Conservation (phyloP, 2,888 invertebrate genomes). For the Zaprionus bogoriensis region DNA sequence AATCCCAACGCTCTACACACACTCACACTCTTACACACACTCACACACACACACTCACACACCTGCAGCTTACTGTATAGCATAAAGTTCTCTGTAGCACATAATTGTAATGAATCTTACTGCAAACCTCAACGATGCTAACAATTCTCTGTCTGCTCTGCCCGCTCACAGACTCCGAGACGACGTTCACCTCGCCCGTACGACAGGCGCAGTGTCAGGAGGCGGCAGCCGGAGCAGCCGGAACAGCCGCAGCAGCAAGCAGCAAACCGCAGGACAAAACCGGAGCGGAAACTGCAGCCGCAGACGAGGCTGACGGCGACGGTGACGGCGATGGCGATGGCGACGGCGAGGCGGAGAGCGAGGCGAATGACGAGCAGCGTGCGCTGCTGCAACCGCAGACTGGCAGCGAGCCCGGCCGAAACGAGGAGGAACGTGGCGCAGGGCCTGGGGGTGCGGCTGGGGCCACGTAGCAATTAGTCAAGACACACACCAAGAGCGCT, state of each 20-base stretch:
- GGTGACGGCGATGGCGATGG: conserved; percentile 27
- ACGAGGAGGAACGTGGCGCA: conserved; percentile 2
- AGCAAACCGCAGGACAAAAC: conserved; percentile 28
- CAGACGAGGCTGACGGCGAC: not conserved
- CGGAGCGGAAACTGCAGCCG: not conserved
- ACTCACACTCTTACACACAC: conserved; percentile 9
- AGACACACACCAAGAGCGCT: conserved; percentile 61
- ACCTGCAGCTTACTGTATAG: conserved; percentile 61
- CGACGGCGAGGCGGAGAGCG: conserved; percentile 61
- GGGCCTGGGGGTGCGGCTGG: conserved; percentile 54
- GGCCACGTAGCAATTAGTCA: conserved; percentile 81
- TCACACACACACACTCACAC: conserved; percentile 13
- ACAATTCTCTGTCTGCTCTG: too few species aligned
- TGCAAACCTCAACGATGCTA: conserved; percentile 5
- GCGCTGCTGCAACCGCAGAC: conserved; percentile 74
- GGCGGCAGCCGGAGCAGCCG: conserved; percentile 24
- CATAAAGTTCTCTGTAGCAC: conserved; percentile 43
- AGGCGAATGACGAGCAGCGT: conserved; percentile 82
- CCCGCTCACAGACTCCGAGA: conserved; percentile 80
- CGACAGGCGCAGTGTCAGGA: conserved; percentile 66
- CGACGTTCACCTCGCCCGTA: conserved; percentile 81
- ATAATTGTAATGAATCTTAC: not conserved
- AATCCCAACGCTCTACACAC: not conserved
- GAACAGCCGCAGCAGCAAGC: not conserved
- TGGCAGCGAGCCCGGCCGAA: conserved; percentile 25